Evolutionary conservation across 1,140 invertebrate species (phyloP).

Genomic region (Drosophila tristis): DNA sequence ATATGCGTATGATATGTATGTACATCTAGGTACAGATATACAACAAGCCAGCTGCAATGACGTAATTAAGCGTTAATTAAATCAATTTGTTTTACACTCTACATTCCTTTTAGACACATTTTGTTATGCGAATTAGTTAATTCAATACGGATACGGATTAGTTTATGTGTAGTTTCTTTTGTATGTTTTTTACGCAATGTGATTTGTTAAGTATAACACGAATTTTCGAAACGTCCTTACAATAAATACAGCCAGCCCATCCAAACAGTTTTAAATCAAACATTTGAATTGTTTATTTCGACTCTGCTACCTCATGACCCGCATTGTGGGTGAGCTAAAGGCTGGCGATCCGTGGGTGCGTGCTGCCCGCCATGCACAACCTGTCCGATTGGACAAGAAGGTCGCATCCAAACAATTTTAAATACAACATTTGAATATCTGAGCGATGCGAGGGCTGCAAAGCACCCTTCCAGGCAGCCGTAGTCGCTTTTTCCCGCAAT

Average conservation of each 20-base stretch:
- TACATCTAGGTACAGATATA: too few relatives aligned
- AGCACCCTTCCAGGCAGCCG: too few relatives aligned
- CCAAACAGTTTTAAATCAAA: conserved; percentile 51
- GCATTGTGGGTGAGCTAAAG: too few relatives aligned
- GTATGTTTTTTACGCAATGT: conserved; percentile 73
- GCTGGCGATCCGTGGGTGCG: too few relatives aligned
- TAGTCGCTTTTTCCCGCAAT: too few relatives aligned
- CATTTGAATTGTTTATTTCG: not conserved
- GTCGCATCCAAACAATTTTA: too few relatives aligned
- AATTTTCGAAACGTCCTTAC: conserved; percentile 79
- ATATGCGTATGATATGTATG: conserved; percentile 16
- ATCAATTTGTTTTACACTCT: conserved; percentile 44
- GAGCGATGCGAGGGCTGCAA: too few relatives aligned
- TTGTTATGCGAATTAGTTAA: conserved; percentile 60
- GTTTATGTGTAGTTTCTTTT: conserved; percentile 47
- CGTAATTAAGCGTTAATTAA: conserved; percentile 51
- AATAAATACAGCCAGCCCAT: conserved; percentile 77
- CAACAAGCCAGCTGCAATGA: conserved; percentile 5
- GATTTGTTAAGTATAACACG: conserved; percentile 71
- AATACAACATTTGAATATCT: not conserved
- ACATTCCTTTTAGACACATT: conserved; percentile 49
- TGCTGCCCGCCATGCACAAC: too few relatives aligned
- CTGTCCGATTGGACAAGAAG: too few relatives aligned
- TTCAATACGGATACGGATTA: conserved; percentile 14
- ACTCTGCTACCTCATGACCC: too few relatives aligned